Conservation (phyloP, 2,797 vertebrate genomes). For the Crypturellus tataupa region DNA sequence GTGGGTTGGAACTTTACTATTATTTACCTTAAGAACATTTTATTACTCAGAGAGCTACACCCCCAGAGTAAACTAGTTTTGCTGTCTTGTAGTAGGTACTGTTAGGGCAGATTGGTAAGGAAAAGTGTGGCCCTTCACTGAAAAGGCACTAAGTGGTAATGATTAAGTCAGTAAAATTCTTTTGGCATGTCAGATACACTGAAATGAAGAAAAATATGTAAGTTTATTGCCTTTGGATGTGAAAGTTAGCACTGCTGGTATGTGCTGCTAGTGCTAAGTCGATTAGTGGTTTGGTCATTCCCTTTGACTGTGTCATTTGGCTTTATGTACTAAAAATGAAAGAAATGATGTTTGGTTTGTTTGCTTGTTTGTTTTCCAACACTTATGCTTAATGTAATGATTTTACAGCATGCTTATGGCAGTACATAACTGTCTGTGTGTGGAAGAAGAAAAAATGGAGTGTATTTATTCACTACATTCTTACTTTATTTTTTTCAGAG, state of each 20-base stretch:
- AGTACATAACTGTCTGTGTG: neutral
- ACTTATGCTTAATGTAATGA: neutral
- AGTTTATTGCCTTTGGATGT: neutral
- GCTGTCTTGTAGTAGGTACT: neutral
- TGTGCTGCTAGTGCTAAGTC: neutral
- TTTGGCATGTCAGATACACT: neutral
- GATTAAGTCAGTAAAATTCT: neutral
- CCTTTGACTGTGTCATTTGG: neutral
- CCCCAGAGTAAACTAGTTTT: neutral
- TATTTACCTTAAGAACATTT: conserved; percentile 51
- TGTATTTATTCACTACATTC: neutral
- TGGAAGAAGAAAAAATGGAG: neutral
- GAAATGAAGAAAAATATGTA: neutral
- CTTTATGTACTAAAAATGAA: neutral
- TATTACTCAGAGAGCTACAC: conserved; percentile 43
- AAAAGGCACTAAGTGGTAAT: neutral
- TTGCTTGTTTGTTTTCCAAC: neutral
- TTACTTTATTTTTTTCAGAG: neutral
- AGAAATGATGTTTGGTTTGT: neutral
- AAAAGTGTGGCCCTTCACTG: neutral
- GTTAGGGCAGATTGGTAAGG: neutral
- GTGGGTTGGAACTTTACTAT: neutral
- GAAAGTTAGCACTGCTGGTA: neutral
- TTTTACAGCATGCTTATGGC: neutral
- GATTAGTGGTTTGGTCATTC: neutral